These are phyloP conservation scores for Drosophila auraria DNA, from an alignment of 1,140 invertebrate genomes.

Conservation along the genomic window DNA sequence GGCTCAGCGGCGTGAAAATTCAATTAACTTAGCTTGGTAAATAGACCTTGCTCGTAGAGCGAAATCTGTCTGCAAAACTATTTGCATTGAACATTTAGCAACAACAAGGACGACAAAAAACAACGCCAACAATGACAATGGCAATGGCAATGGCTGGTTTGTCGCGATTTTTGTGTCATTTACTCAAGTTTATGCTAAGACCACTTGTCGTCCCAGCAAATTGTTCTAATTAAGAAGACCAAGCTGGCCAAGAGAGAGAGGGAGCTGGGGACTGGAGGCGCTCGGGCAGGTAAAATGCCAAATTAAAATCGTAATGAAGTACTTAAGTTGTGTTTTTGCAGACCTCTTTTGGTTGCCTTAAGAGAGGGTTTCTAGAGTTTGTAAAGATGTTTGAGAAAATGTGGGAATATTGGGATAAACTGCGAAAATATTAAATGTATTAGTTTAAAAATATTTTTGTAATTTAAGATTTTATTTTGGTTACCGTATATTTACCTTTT, in stretches of 20 bases:
- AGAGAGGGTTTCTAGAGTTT: neutral
- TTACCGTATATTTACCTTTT: too few species aligned
- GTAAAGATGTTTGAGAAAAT: too few species aligned
- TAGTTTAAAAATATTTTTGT: too few species aligned
- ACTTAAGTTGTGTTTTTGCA: conserved; percentile 52
- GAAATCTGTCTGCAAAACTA: conserved; percentile 50
- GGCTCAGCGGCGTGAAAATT: conserved; percentile 67
- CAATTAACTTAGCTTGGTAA: conserved; percentile 69
- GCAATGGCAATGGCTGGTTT: conserved; percentile 12
- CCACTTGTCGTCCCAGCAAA: conserved; percentile 73
- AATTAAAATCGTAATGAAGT: conserved; percentile 79
- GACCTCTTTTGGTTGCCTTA: conserved; percentile 20
- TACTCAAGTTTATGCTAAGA: conserved; percentile 58
- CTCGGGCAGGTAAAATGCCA: conserved; percentile 66
- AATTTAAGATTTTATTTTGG: too few species aligned
- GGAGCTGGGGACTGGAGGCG: neutral
- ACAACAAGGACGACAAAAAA: conserved; percentile 10
- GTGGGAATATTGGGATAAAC: too few species aligned
- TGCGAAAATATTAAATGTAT: too few species aligned
- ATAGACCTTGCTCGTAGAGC: conserved; percentile 30
- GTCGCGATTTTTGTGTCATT: conserved; percentile 58
- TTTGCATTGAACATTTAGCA: conserved; percentile 65
- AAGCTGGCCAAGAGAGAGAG: conserved; percentile 9
- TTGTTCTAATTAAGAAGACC: conserved; percentile 76
- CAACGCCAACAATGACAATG: conserved; percentile 20